These are phyloP conservation scores for Acrobeloides nanus DNA, from an alignment of 2,888 invertebrate genomes.

Conservation along the genomic window DNA sequence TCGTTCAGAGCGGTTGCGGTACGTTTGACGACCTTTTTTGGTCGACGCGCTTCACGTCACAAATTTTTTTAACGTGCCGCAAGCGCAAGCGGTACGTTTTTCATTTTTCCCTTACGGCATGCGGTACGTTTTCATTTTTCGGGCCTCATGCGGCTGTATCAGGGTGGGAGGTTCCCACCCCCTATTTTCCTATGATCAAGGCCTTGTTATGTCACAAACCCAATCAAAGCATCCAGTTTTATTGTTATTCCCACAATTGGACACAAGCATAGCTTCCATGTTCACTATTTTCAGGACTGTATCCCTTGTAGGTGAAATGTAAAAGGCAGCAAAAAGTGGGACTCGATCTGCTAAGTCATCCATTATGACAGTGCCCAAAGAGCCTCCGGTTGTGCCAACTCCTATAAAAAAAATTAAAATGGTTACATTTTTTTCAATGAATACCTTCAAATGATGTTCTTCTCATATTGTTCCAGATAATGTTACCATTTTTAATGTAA, in stretches of 20 bases:
- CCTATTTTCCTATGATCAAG: too few species aligned
- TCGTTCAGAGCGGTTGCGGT: too few species aligned
- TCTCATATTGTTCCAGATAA: constrained; percentile 48
- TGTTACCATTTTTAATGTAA: constrained; percentile 34
- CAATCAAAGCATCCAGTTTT: constrained; percentile 28
- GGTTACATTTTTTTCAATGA: too few species aligned
- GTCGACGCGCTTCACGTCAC: too few species aligned
- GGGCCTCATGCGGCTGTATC: too few species aligned
- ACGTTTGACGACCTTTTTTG: too few species aligned
- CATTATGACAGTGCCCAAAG: constrained; percentile 26
- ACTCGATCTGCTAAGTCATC: constrained; percentile 33
- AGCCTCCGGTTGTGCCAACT: constrained; percentile 26
- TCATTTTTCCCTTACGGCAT: too few species aligned
- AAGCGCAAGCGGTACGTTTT: too few species aligned
- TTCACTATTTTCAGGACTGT: constrained; percentile 32
- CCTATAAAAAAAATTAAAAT: constrained; percentile 28
- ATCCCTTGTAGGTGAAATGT: constrained; percentile 31
- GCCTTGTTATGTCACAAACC: too few species aligned
- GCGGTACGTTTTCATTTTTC: too few species aligned
- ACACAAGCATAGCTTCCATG: constrained; percentile 22
- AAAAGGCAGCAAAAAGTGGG: constrained; percentile 29
- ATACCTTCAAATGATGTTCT: constrained; percentile 39
- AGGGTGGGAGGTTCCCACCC: too few species aligned
- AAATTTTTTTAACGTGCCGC: too few species aligned
- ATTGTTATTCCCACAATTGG: constrained; percentile 28